A percentile compares a stretch with the other conserved stretches of the same genome.
Evolutionary conservation across 2,113 vertebrate genomes (phyloP).

Genomic region (Naja naja): DNA sequence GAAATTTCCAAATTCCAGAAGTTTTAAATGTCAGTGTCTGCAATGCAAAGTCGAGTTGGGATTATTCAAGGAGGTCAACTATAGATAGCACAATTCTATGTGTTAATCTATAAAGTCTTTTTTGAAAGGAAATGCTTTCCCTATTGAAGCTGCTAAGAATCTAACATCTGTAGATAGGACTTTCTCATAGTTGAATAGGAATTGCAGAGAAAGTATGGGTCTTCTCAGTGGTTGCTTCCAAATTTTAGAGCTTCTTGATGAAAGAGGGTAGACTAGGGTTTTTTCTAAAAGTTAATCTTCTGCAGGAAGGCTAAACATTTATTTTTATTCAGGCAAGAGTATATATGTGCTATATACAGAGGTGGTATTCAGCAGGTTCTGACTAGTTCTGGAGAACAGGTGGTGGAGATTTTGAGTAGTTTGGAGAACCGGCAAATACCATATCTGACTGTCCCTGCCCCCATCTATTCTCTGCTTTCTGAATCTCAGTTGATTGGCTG

Average conservation of each 20-base stretch:
- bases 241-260: background rate
- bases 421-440: no score
- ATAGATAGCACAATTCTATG: background rate
- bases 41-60: conserved; percentile 13
- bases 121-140: background rate
- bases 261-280: background rate
- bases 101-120: background rate
- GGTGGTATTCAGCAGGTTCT: no score
- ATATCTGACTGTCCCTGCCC: no score
- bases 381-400: no score
- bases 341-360: background rate
- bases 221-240: background rate
- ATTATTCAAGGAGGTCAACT: background rate
- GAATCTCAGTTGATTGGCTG: no score
- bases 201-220: background rate
- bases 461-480: no score
- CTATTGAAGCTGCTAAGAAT: background rate
- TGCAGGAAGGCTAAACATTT: background rate
- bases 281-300: background rate
- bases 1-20: conserved; percentile 47
- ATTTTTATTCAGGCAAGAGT: background rate
- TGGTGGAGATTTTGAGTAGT: no score
- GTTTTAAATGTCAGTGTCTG: conserved; percentile 2
- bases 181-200: background rate
- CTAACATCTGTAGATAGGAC: background rate